Percentiles rank a stretch among this genome's conserved stretches.
phyloP scores from a whole-genome alignment of 23 tunicate species.

The Oikopleura dioica region DNA sequence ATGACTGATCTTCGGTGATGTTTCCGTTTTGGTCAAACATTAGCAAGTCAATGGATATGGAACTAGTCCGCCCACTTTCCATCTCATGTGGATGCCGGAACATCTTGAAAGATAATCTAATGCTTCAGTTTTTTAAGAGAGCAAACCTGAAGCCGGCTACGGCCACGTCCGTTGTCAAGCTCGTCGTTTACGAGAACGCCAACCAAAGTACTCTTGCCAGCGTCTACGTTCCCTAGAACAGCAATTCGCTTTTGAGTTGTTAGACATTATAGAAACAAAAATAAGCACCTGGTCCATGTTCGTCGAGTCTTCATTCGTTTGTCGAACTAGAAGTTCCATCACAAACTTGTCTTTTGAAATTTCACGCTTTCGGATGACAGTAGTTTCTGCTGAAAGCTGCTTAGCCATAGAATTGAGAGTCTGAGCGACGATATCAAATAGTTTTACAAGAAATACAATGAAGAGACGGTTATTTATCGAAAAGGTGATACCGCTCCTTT shows the following conservation, averaged over 20 bases:
- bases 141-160: slow-evolving; percentile 4
- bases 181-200: not conserved
- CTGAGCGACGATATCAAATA: no score
- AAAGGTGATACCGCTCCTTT: no score
- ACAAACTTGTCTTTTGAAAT: not conserved
- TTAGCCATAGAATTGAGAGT: not conserved
- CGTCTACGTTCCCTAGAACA: slow-evolving; percentile 11
- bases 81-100: slow-evolving; percentile 7
- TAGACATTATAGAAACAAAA: no score
- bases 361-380: slow-evolving; percentile 46
- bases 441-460: no score
- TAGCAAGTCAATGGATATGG: no score
- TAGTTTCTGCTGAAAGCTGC: slow-evolving; percentile 47
- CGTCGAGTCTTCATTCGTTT: no score
- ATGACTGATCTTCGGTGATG: not conserved
- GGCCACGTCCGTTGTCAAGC: not conserved
- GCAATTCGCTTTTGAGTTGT: not conserved
- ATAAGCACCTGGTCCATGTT: not conserved
- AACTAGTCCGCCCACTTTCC: not conserved
- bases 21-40: no score
- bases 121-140: no score
- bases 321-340: not conserved
- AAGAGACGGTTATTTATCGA: no score
- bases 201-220: slow-evolving; percentile 10
- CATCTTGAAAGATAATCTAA: no score